A percentile compares a stretch with the other conserved stretches of the same genome.
Evolutionary conservation across 2,797 vertebrate species (phyloP).

Genomic region (Iguana delicatissima): DNA sequence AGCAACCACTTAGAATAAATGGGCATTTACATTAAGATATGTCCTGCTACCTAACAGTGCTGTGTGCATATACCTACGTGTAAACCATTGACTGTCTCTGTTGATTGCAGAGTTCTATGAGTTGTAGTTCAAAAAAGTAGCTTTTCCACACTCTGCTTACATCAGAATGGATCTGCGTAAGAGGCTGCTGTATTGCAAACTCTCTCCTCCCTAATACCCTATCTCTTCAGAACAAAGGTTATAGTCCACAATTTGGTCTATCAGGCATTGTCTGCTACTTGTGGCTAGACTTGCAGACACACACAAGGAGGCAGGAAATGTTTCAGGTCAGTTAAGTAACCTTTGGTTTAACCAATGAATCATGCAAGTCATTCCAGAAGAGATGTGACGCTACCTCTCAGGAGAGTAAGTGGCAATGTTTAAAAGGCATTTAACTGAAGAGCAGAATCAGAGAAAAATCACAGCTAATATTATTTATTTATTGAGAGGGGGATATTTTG

Average conservation of each 20-base stretch:
- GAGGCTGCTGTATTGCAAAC: not conserved
- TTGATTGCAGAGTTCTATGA: no score
- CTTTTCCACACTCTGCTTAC: not conserved
- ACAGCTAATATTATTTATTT: not conserved
- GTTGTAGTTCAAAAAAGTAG: no score
- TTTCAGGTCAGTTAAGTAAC: constrained; percentile 10
- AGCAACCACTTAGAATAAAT: not conserved
- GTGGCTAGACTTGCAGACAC: not conserved
- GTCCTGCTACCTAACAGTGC: not conserved
- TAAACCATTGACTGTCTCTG: not conserved
- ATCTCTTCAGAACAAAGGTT: constrained; percentile 15
- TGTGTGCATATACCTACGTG: not conserved
- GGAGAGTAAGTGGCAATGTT: not conserved
- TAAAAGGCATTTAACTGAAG: not conserved
- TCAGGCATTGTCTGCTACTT: not conserved
- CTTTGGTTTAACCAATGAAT: not conserved
- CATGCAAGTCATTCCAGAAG: not conserved
- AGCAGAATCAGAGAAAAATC: not conserved
- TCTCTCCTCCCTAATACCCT: not conserved
- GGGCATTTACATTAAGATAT: not conserved
- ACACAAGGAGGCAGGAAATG: not conserved
- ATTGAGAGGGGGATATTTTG: not conserved
- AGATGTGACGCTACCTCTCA: not conserved
- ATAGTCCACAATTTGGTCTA: constrained; percentile 14
- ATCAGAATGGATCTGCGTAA: no score